Base-by-base conservation (phyloP, 2,888 invertebrate species). In the Meandrusa payeni region DNA sequence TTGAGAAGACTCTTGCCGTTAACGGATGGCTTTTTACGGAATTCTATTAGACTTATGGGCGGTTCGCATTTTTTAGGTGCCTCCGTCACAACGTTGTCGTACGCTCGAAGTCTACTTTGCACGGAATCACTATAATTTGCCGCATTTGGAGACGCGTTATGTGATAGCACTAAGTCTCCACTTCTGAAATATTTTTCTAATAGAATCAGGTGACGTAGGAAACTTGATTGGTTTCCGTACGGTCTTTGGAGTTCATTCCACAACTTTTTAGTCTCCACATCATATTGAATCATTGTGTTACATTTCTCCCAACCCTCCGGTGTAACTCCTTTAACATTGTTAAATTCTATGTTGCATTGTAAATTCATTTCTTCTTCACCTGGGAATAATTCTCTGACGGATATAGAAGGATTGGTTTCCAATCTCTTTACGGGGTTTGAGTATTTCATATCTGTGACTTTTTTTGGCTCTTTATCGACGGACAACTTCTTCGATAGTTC, bases 301-400 rank as follows among this genome's bases (percentile, higher is more conserved):
- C 94, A 94, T 47, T 94, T 93, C 55, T 95, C 95, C 95, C 95
- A 95, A 0, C 95, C 95, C 59, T 94, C 94, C 0, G 94, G 94
- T 0, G 94, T 95, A 0, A 93, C 90, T 0, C 93, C 93, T 57
- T 91, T 90, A 0, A 91, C 89, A 46, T 91, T 92, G 23, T 89
- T 89, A 48, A 95, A 95, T 33, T 95, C 94, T 33, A 95, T 90
- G 59, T 91, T 92, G 13, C 93, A 94, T 23, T 92, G 91, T 7
- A 95, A 75, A 39, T 93, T 93, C 88, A 95, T 90, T 63, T 95
- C 94, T 59, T 95, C 95, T 57, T 95, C 95, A 0, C 95, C 95
- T 0, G 94, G 95, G 74, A 95, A 94, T 6, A 95, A 70, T 55
- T 94, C 94, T 24, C 95, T 82, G 10, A 95, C 94, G 2, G 94